These are phyloP conservation scores for Sebastes steindachneri DNA, from an alignment of 2,797 vertebrate genomes.

Conservation along the genomic window DNA sequence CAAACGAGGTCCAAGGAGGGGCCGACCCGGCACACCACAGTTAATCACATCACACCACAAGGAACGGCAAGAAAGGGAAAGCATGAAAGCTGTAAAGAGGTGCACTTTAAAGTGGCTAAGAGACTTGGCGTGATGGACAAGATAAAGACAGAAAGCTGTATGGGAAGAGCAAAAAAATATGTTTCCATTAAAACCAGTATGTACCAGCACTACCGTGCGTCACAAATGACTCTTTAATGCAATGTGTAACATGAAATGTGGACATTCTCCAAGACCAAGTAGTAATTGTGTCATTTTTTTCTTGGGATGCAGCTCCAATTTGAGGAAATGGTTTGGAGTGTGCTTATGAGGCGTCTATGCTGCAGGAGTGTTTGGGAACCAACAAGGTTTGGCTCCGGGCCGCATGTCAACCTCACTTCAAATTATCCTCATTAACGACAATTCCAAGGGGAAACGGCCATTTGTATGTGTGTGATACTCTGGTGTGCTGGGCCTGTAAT, in stretches of 20 bases:
- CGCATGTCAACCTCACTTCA: conserved; percentile 75
- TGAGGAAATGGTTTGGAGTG: conserved; percentile 79
- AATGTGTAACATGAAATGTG: conserved; percentile 52
- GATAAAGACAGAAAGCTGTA: conserved; percentile 42
- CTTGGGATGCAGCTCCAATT: conserved; percentile 67
- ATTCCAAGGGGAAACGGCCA: conserved; percentile 75
- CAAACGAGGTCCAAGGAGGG: conserved; percentile 49
- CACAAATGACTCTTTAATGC: conserved; percentile 35
- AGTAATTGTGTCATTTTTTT: conserved; percentile 73
- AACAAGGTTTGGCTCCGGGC: conserved; percentile 73
- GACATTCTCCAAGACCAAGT: conserved; percentile 57
- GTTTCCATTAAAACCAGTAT: conserved; percentile 15
- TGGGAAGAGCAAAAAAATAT: conserved; percentile 19
- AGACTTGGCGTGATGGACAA: conserved; percentile 34
- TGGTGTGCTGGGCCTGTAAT: conserved; percentile 49
- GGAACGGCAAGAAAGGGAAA: conserved; percentile 35
- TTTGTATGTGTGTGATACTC: conserved; percentile 73
- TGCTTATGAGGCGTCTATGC: conserved; percentile 63
- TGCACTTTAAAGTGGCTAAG: conserved; percentile 54
- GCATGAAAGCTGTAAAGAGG: conserved; percentile 39
- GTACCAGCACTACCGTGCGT: conserved; percentile 14
- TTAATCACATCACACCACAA: conserved; percentile 70
- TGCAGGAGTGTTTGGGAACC: conserved; percentile 72
- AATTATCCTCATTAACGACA: conserved; percentile 83
- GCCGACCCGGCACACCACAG: conserved; percentile 57